Base-by-base conservation (phyloP, 64 coral and sea anemone genomes). In the Pocillopora damicornis region DNA sequence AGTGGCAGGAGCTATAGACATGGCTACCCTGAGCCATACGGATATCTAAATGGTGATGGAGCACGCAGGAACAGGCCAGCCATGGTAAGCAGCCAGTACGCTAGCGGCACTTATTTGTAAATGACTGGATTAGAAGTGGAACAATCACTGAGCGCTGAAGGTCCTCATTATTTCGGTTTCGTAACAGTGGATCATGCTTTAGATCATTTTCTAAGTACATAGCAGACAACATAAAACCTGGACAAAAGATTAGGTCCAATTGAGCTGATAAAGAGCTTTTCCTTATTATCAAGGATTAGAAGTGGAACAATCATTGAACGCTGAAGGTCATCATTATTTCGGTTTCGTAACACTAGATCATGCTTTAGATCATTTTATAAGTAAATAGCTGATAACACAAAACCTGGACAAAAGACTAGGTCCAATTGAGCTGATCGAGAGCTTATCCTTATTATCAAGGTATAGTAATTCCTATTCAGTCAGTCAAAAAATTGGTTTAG, bases 31-130 rank as follows among this genome's bases (percentile, higher is more conserved):
- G 81, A 72, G 20, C 81, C 36, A 10, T 73, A 85, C 64, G 81
- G 64, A 9, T 23, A 72, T 58, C 11, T 85, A n/a, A 85, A 85
- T 37, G 81, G 81, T 42, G 11, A 85, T 15, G 22, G 68, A 63
- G 37, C 22, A 22, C 64, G 22, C 11, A 36, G 38, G 37, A n/a
- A 18, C 7, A 38, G 20, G 15, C 81, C 81, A 26, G 69, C 81
- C 25, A 37, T 3, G 9, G 13, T 57, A 26, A 37, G 22, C 1
- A 67, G 81, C 20, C 63, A 85, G 9, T 85, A 85, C 37, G 65
- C 81, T 35, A 73, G 81, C 25, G 81, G 81, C n/a, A 85, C 81
- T 9, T 85, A 85, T n/a, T 63, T 85, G 37, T 85, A 85, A 38
- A 63, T 73, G 13, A 68, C 22, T 35, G 65, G 16, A 68, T 5